These are phyloP conservation scores for Pholis gunnellus DNA, from an alignment of 2,113 vertebrate species.

Conservation along the genomic window DNA sequence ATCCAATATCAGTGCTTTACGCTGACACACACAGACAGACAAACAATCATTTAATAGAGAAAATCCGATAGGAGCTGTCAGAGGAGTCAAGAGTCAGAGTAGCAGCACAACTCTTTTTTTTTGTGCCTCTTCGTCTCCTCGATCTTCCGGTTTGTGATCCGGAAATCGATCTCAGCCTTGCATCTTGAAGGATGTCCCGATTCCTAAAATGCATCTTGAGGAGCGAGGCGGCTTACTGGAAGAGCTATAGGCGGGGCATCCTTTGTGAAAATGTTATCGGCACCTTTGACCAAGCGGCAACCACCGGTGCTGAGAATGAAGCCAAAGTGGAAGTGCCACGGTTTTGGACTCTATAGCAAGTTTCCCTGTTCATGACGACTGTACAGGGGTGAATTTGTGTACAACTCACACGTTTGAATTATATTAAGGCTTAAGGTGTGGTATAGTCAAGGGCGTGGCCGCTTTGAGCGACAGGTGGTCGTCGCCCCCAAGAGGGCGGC, in stretches of 20 bases:
- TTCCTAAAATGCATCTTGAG: too few species aligned
- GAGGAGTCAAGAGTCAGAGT: constrained; percentile 19
- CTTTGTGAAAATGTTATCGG: background rate
- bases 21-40: constrained; percentile 20
- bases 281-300: background rate
- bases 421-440: background rate
- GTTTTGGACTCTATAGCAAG: too few species aligned
- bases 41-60: constrained; percentile 43
- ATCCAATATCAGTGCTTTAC: constrained; percentile 48
- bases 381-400: background rate
- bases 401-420: background rate
- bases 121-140: background rate
- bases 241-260: background rate
- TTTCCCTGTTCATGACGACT: background rate
- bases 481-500: too few species aligned
- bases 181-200: too few species aligned
- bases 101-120: background rate
- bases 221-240: background rate
- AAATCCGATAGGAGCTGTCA: constrained; percentile 32
- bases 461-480: too few species aligned
- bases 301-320: too few species aligned
- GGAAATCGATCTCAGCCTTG: background rate
- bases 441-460: too few species aligned
- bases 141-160: background rate
- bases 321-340: too few species aligned